Conservation (phyloP, 2,888 invertebrate species). For the Galeruca laticollis region DNA sequence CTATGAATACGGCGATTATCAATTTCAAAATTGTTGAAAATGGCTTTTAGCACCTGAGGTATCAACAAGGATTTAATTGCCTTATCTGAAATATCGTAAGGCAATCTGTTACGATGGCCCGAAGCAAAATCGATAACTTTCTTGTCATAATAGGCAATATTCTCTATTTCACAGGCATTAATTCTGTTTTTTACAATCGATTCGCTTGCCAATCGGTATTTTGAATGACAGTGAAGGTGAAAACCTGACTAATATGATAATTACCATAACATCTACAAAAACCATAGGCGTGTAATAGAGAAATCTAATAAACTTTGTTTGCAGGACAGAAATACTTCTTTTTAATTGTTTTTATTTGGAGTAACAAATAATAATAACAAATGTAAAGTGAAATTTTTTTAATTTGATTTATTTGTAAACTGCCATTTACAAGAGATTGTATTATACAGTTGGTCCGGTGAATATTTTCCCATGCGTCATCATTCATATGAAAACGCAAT, state of each 20-base stretch:
- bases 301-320: too few species aligned
- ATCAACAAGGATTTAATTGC: background rate
- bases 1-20: background rate
- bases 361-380: too few species aligned
- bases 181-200: conserved; percentile 3
- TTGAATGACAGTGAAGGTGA: conserved; percentile 38
- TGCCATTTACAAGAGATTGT: too few species aligned
- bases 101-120: background rate
- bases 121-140: background rate
- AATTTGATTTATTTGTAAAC: too few species aligned
- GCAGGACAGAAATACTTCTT: too few species aligned
- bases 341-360: too few species aligned
- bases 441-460: too few species aligned
- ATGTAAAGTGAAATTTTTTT: too few species aligned
- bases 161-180: conserved; percentile 1
- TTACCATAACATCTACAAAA: conserved; percentile 20
- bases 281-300: background rate
- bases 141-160: conserved; percentile 3
- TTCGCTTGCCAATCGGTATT: conserved; percentile 7
- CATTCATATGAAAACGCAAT: too few species aligned
- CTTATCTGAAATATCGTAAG: conserved; percentile 10
- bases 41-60: background rate
- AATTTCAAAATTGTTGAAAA: conserved; percentile 6
- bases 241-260: conserved; percentile 37
- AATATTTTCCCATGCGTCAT: too few species aligned